Conservation (phyloP, 2,888 invertebrate genomes). For the Ectropis crepuscularia region DNA sequence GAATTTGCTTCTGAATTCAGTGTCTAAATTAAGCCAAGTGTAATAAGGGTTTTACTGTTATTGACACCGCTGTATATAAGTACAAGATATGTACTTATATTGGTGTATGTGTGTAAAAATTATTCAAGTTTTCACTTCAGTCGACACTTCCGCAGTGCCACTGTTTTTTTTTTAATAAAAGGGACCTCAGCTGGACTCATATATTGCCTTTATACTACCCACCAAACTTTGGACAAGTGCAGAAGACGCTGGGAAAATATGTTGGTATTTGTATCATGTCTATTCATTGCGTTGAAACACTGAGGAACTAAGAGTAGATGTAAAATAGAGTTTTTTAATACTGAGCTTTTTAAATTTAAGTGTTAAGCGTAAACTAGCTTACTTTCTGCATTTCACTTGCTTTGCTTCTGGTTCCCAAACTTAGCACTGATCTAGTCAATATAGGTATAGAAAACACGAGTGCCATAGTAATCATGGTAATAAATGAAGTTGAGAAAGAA, state of each 20-base stretch:
- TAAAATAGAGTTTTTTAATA: slow-evolving; percentile 38
- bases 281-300: slow-evolving; percentile 19
- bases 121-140: no score
- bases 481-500: slow-evolving; percentile 46
- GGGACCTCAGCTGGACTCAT: no score
- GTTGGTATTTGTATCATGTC: slow-evolving; percentile 9
- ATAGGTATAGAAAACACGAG: slow-evolving; percentile 55
- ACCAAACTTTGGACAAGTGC: no score
- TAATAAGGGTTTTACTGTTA: no score
- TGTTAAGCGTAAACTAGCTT: slow-evolving; percentile 41
- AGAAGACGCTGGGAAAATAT: background rate
- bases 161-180: no score
- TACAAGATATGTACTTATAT: background rate
- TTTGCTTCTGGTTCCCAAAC: slow-evolving; percentile 50
- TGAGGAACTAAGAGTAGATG: slow-evolving; percentile 27
- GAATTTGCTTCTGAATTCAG: no score
- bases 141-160: no score
- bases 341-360: slow-evolving; percentile 47
- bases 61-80: no score
- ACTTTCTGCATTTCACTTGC: slow-evolving; percentile 50
- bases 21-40: no score
- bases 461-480: slow-evolving; percentile 25
- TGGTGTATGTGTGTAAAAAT: no score
- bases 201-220: no score
- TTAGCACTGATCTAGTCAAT: slow-evolving; percentile 68